Base-by-base conservation (phyloP, 2,888 invertebrate species). In the Steinernema scapterisci region DNA sequence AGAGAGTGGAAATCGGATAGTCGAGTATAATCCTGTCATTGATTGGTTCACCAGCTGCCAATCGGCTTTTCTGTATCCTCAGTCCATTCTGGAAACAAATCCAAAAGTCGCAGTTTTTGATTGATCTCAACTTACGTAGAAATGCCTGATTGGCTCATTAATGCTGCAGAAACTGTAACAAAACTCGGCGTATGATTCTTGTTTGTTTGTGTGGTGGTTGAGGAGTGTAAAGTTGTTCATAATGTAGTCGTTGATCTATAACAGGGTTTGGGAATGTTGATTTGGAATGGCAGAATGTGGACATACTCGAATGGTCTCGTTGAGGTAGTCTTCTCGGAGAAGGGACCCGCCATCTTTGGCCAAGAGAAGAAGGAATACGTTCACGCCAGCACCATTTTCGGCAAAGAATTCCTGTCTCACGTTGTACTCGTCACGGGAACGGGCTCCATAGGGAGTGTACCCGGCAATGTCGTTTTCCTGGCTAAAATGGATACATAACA, bases 361-460 rank as follows among this genome's bases (percentile, higher is more conserved):
- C 16, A 85, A 70, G 31, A 85, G 76, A 21, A 86, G 72, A 1
- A 84, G 75, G 71, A 85, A 84, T 31, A 83, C 75, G 48, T 83
- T 78, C 21, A 85, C 81, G 52, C 84, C 85, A 19, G 71, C 74
- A 16, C 80, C 80, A 44, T 77, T 75, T 45, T 79, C 76, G 7
- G 79, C 80, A 72, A 81, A 81, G 45, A 81, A 81, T 48, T 80
- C 77, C 45, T 81, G 78, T 11, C 73, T 76, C 11, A 74, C 73
- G 27, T 52, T 70, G 51, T 75, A 75, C 73, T 79, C 77, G 70
- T 72, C 46, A 21, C 21, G 21, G 27, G 80, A 80, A 1, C 79
- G 54, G 0, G 85, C 81, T 44, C 85, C 85, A 54, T 84, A 83
- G 1, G 85, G 85, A 23, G 85, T 84, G 74, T 84, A 85, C 13